A percentile compares a stretch with the other conserved stretches of the same genome.
These are phyloP conservation scores for Morpho achilles DNA, from an alignment of 2,888 invertebrate genomes.

Conservation along the genomic window DNA sequence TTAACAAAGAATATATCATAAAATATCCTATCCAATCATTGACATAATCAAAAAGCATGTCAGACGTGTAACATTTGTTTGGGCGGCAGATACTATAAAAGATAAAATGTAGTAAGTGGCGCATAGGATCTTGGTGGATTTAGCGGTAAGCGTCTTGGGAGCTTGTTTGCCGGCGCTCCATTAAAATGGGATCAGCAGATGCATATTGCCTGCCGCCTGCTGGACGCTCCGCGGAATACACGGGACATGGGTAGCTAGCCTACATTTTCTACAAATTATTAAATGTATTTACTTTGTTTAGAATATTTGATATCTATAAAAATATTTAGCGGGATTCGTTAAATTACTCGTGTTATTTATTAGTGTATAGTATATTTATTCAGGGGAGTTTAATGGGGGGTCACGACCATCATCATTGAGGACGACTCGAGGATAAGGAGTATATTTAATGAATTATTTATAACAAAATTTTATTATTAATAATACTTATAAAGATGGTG, in stretches of 20 bases:
- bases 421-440: too few relatives aligned
- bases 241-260: background rate
- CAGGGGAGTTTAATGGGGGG: too few relatives aligned
- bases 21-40: constrained; percentile 8
- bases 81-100: constrained; percentile 39
- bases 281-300: too few relatives aligned
- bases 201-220: constrained; percentile 64
- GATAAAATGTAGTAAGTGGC: constrained; percentile 61
- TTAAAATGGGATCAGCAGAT: constrained; percentile 78
- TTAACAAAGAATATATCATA: background rate
- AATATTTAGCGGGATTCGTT: too few relatives aligned
- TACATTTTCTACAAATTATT: too few relatives aligned
- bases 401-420: too few relatives aligned
- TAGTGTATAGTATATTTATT: too few relatives aligned
- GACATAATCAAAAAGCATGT: constrained; percentile 13
- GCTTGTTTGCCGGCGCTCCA: constrained; percentile 78
- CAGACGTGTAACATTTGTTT: constrained; percentile 24
- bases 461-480: too few relatives aligned
- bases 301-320: too few relatives aligned
- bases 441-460: too few relatives aligned
- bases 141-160: constrained; percentile 71
- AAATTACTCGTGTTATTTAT: too few relatives aligned
- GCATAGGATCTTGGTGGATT: constrained; percentile 70
- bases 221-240: constrained; percentile 2
- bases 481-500: too few relatives aligned